phyloP scores from a whole-genome alignment of 2,113 vertebrate species.

The rat (Rattus norvegicus) region GRCr8 NC_086036.1:48904501-48905000 shows the following conservation, averaged over 20 bases:
- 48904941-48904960: not conserved
- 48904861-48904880: not conserved
- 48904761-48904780: no score
- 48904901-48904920: not conserved
- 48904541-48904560: not conserved
- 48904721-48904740: not conserved
- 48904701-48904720: not conserved
- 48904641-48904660: not conserved
- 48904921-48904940: not conserved
- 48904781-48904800: no score
- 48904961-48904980: not conserved
- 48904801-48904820: not conserved
- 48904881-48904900: not conserved
- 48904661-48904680: not conserved
- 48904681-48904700: not conserved
- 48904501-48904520: not conserved
- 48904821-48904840: not conserved
- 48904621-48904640: no score
- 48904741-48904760: not conserved
- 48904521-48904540: conserved; percentile 61
- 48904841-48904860: not conserved
- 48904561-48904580: not conserved
- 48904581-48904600: not conserved
- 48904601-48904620: not conserved
- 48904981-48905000: not conserved